Conservation (phyloP, 1,140 invertebrate genomes). For the Centruroides vittatus region DNA sequence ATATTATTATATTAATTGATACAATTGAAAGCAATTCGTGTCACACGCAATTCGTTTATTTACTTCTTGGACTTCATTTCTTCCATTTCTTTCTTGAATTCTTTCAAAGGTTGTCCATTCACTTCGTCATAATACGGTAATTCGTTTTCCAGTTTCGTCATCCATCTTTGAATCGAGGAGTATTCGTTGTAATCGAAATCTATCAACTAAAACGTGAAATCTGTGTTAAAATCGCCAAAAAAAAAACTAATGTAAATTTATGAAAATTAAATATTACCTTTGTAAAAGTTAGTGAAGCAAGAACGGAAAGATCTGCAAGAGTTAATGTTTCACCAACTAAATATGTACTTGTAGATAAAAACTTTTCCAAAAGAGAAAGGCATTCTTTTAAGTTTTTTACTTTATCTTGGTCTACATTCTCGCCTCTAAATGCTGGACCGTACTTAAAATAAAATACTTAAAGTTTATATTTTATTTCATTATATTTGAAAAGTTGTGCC, state of each 20-base stretch:
- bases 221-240: no score
- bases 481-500: no score
- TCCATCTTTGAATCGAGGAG: slow-evolving; percentile 47
- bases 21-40: no score
- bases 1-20: no score
- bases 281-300: slow-evolving; percentile 21
- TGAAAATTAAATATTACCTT: slow-evolving; percentile 10
- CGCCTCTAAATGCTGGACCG: background rate
- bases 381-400: slow-evolving; percentile 16
- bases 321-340: slow-evolving; percentile 24
- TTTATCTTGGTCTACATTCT: slow-evolving; percentile 6
- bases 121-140: slow-evolving; percentile 54
- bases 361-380: slow-evolving; percentile 19
- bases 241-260: slow-evolving; percentile 8
- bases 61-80: slow-evolving; percentile 1
- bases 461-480: no score
- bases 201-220: slow-evolving; percentile 2
- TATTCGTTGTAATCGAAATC: slow-evolving; percentile 30
- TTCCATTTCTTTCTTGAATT: background rate
- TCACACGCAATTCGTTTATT: background rate
- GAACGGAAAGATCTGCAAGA: slow-evolving; percentile 23
- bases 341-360: slow-evolving; percentile 17
- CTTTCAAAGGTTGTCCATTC: slow-evolving; percentile 29
- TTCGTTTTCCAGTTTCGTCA: slow-evolving; percentile 44
- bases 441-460: background rate